These are phyloP conservation scores for Urocolius indicus DNA, from an alignment of 2,113 vertebrate genomes.

Conservation along the genomic window DNA sequence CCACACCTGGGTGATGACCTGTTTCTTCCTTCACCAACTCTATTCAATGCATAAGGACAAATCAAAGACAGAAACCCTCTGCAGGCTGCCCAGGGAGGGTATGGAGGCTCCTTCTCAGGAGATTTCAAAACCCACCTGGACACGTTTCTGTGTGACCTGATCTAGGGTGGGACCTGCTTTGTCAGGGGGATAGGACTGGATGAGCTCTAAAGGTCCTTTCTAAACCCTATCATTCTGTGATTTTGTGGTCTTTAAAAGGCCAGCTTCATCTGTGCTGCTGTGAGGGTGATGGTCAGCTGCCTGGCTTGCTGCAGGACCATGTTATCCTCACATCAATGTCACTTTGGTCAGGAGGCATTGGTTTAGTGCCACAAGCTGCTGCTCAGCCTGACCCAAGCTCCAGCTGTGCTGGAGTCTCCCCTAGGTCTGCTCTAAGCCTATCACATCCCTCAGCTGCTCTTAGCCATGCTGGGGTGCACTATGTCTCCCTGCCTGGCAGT, in stretches of 20 bases:
- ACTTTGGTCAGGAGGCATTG: background rate
- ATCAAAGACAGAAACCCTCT: background rate
- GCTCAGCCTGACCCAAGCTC: background rate
- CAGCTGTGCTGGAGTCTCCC: background rate
- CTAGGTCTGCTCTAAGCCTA: background rate
- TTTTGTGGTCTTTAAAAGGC: background rate
- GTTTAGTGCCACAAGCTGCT: background rate
- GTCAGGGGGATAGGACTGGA: too few species aligned
- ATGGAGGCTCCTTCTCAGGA: too few species aligned
- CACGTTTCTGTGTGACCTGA: too few species aligned
- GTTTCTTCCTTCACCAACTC: background rate
- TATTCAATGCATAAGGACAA: background rate
- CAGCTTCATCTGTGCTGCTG: background rate
- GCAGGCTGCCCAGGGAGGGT: too few species aligned
- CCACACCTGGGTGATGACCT: background rate
- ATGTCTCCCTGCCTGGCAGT: background rate
- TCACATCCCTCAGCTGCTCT: background rate
- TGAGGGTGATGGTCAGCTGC: background rate
- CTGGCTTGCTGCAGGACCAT: accelerated
- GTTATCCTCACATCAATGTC: accelerated
- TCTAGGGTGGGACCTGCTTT: too few species aligned
- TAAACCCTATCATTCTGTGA: too few species aligned
- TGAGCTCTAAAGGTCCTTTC: too few species aligned
- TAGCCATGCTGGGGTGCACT: background rate
- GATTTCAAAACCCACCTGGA: too few species aligned